Evolutionary conservation across 2,797 vertebrate species (phyloP).

Genomic region (Pampus argenteus): DNA sequence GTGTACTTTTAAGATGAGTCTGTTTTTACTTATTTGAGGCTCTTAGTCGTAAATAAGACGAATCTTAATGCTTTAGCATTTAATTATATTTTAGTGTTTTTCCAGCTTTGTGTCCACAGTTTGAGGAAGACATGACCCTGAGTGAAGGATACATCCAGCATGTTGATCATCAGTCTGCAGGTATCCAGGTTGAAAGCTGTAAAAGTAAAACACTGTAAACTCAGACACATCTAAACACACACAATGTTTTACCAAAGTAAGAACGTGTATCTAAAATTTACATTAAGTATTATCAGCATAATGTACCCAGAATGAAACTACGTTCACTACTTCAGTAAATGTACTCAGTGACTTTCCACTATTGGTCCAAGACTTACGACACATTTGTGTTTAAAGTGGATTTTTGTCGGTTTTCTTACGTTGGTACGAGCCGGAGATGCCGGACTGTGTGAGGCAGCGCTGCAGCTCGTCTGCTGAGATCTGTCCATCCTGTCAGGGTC

Average conservation of each 20-base stretch:
- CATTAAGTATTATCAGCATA: too few species aligned
- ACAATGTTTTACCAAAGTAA: too few species aligned
- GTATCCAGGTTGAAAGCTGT: constrained; percentile 96
- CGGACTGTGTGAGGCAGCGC: constrained; percentile 93
- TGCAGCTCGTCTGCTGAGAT: constrained; percentile 96
- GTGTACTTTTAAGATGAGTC: too few species aligned
- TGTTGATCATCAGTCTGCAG: constrained; percentile 94
- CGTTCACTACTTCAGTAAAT: too few species aligned
- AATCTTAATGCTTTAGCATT: not conserved
- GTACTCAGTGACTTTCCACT: too few species aligned
- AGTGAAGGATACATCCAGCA: constrained; percentile 97
- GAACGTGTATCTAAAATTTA: too few species aligned
- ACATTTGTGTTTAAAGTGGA: not conserved
- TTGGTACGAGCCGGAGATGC: constrained; percentile 92
- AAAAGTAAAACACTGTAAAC: constrained; percentile 38
- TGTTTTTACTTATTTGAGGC: too few species aligned
- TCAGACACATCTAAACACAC: not conserved
- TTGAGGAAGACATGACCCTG: not conserved
- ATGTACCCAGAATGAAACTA: too few species aligned
- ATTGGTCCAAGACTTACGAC: not conserved
- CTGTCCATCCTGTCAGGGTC: constrained; percentile 89
- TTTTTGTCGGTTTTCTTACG: constrained; percentile 82
- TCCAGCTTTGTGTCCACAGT: not conserved
- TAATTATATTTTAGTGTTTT: too few species aligned
- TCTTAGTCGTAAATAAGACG: too few species aligned